phyloP scores from a whole-genome alignment of 2,888 invertebrate species.

The Colostygia pectinataria region DNA sequence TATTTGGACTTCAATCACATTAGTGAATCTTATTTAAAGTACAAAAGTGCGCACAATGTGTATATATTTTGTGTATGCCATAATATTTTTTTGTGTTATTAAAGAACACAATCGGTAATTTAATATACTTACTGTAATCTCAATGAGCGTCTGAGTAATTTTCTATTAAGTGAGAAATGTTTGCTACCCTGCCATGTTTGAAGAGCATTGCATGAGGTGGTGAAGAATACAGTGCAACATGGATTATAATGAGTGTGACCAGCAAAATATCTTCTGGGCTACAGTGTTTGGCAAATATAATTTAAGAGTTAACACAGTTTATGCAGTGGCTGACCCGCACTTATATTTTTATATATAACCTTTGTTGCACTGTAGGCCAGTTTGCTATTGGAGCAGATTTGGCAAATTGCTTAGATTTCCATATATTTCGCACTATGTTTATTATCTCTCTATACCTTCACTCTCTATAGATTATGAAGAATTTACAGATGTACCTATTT shows the following conservation, averaged over 20 bases:
- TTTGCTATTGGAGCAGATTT: slow-evolving; percentile 77
- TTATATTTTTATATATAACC: no score
- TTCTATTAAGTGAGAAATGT: slow-evolving; percentile 54
- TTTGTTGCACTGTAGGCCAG: no score
- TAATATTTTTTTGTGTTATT: slow-evolving; percentile 56
- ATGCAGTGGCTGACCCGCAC: no score
- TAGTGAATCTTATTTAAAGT: slow-evolving; percentile 76
- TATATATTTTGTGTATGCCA: slow-evolving; percentile 76
- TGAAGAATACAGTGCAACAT: no score
- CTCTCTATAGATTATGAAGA: slow-evolving; percentile 74
- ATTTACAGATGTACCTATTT: slow-evolving; percentile 63
- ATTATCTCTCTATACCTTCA: slow-evolving; percentile 74
- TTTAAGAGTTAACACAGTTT: no score
- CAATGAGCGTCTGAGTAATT: slow-evolving; percentile 71
- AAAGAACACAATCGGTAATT: slow-evolving; percentile 60
- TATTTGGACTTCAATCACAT: slow-evolving; percentile 72
- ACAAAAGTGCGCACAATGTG: slow-evolving; percentile 79
- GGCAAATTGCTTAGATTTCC: slow-evolving; percentile 68
- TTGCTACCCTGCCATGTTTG: slow-evolving; percentile 71
- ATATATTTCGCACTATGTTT: slow-evolving; percentile 56
- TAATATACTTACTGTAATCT: slow-evolving; percentile 72
- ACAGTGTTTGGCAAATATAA: no score
- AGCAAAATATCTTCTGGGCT: no score
- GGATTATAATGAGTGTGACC: no score
- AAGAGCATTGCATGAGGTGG: slow-evolving; percentile 73